Conservation (phyloP, 1,140 invertebrate genomes). For the Venturia canescens region DNA sequence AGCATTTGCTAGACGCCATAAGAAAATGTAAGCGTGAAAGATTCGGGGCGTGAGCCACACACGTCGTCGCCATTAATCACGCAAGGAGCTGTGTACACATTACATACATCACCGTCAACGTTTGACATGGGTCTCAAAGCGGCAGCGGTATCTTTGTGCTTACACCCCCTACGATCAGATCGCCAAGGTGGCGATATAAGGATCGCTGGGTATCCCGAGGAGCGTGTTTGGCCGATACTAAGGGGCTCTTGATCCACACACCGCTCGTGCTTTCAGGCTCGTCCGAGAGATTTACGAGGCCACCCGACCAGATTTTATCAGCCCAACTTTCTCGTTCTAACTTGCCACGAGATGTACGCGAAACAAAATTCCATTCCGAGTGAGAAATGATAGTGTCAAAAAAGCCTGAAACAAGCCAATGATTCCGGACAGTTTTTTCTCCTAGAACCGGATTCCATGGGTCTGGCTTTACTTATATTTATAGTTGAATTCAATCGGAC, state of each 20-base stretch:
- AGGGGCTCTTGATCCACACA: constrained; percentile 4
- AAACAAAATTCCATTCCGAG: not conserved
- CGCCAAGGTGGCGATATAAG: constrained; percentile 19
- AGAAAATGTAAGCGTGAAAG: not conserved
- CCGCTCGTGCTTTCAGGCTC: not conserved
- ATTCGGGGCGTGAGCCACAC: not conserved
- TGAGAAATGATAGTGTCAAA: not conserved
- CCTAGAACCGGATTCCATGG: too few relatives aligned
- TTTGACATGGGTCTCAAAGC: constrained; percentile 5
- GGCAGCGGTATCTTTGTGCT: constrained; percentile 1
- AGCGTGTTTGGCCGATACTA: not conserved
- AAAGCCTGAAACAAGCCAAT: too few relatives aligned
- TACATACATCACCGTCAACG: constrained; percentile 14
- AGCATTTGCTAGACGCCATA: not conserved
- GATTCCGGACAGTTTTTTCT: too few relatives aligned
- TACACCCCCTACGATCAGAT: not conserved
- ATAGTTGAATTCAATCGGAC: too few relatives aligned
- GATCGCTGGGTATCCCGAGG: not conserved
- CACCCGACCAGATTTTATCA: constrained; percentile 12
- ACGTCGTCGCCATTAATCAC: constrained; percentile 7
- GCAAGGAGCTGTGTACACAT: not conserved
- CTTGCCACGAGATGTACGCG: not conserved
- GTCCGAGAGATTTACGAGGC: constrained; percentile 6
- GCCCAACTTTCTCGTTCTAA: not conserved
- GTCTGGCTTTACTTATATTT: too few relatives aligned